Evolutionary conservation across 2,888 invertebrate genomes (phyloP).

Genomic region (Malacosoma neustria): DNA sequence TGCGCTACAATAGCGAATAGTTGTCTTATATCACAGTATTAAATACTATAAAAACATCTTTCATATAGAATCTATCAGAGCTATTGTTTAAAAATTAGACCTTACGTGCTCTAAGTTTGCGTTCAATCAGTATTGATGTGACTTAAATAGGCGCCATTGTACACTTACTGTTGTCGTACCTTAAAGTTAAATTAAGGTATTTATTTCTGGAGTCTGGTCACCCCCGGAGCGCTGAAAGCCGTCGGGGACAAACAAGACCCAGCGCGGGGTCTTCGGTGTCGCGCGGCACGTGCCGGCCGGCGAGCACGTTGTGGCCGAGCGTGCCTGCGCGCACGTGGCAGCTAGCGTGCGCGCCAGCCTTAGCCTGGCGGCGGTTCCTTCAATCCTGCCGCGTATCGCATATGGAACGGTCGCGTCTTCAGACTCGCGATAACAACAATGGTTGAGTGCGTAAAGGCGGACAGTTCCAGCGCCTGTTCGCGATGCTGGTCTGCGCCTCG

Average conservation of each 20-base stretch:
- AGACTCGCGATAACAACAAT: constrained; percentile 17
- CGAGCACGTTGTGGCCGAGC: constrained; percentile 41
- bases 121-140: no score
- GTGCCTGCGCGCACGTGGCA: constrained; percentile 50
- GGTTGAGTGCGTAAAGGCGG: constrained; percentile 38
- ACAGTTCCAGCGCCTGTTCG: constrained; percentile 43
- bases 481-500: constrained; percentile 36
- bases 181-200: no score
- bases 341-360: constrained; percentile 34
- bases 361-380: constrained; percentile 35
- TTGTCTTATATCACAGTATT: no score
- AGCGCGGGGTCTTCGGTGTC: constrained; percentile 13
- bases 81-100: no score
- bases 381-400: constrained; percentile 58
- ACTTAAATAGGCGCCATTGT: no score
- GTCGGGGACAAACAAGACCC: constrained; percentile 8
- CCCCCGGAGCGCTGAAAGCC: constrained; percentile 1
- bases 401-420: constrained; percentile 52
- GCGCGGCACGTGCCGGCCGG: constrained; percentile 27
- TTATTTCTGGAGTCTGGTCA: no score
- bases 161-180: no score
- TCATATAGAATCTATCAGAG: no score
- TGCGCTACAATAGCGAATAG: no score
- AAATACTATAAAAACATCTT: no score
- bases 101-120: no score